These are phyloP conservation scores for Pandemis cinnamomeana DNA, from an alignment of 2,888 invertebrate genomes.

Conservation along the genomic window DNA sequence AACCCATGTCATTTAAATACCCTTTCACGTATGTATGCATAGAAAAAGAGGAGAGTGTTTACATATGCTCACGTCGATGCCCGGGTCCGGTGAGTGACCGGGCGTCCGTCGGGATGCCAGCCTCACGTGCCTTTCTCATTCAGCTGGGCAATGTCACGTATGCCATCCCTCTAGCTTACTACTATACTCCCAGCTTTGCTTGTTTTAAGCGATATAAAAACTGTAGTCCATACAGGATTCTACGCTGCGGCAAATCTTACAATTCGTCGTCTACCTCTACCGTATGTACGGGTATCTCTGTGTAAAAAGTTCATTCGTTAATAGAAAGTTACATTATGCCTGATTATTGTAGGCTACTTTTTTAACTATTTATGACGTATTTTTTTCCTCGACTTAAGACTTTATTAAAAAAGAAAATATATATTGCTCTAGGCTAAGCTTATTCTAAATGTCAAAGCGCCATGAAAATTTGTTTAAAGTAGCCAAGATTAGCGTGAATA, in stretches of 20 bases:
- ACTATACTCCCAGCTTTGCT: background rate
- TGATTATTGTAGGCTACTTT: no score
- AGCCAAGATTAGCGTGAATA: no score
- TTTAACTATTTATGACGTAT: no score
- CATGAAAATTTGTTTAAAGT: no score
- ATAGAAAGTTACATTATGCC: no score
- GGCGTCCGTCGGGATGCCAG: background rate
- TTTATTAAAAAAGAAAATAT: no score
- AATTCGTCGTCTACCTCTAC: no score
- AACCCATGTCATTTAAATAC: background rate
- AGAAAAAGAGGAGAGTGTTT: slow-evolving; percentile 8
- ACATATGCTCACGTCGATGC: slow-evolving; percentile 2
- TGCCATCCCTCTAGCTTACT: background rate
- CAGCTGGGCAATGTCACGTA: background rate
- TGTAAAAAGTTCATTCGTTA: no score
- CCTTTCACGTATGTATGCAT: slow-evolving; percentile 2
- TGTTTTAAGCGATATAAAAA: background rate
- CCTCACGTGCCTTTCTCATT: slow-evolving; percentile 16
- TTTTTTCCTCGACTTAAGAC: no score
- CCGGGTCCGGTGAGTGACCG: slow-evolving; percentile 28
- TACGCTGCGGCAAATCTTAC: background rate
- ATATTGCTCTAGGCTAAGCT: no score
- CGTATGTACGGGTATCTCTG: no score
- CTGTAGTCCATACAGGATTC: background rate
- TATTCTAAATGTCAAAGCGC: no score